Evolutionary conservation across 2,888 invertebrate species (phyloP).

Genomic region (Tetramorium bicarinatum): DNA sequence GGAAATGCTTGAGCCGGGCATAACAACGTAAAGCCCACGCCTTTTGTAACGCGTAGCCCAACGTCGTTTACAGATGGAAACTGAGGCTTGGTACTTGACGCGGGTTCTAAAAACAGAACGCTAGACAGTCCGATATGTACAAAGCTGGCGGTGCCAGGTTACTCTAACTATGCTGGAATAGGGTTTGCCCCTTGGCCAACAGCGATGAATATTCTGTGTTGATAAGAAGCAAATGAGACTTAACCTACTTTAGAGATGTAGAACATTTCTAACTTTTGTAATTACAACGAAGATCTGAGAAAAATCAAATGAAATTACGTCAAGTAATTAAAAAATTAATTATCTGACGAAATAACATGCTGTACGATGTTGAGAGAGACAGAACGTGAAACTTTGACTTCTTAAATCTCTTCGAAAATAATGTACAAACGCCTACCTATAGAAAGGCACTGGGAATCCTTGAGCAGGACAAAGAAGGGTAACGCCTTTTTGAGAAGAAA

Average conservation of each 20-base stretch:
- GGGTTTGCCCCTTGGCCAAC: conserved; percentile 66
- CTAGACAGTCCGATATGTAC: conserved; percentile 58
- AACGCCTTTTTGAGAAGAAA: conserved; percentile 80
- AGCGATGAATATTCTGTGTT: conserved; percentile 31
- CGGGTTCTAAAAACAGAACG: conserved; percentile 86
- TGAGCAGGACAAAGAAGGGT: conserved; percentile 87
- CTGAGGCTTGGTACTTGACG: conserved; percentile 87
- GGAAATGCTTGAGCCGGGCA: conserved; percentile 92
- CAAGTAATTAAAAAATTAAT: not conserved
- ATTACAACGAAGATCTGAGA: not conserved
- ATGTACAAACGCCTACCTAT: conserved; percentile 84
- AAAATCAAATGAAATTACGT: not conserved
- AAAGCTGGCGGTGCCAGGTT: conserved; percentile 51
- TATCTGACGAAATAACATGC: not conserved
- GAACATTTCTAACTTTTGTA: not conserved
- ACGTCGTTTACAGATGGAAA: conserved; percentile 83
- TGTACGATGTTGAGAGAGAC: not conserved
- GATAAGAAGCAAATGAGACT: not conserved
- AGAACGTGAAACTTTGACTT: not conserved
- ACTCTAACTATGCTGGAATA: conserved; percentile 78
- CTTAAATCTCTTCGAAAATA: not conserved
- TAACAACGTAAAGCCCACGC: conserved; percentile 88
- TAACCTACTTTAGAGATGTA: not conserved
- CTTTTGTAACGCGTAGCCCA: conserved; percentile 85
- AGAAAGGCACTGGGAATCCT: conserved; percentile 86